Evolutionary conservation across 2,113 vertebrate genomes (phyloP).

Genomic region (Natator depressus): DNA sequence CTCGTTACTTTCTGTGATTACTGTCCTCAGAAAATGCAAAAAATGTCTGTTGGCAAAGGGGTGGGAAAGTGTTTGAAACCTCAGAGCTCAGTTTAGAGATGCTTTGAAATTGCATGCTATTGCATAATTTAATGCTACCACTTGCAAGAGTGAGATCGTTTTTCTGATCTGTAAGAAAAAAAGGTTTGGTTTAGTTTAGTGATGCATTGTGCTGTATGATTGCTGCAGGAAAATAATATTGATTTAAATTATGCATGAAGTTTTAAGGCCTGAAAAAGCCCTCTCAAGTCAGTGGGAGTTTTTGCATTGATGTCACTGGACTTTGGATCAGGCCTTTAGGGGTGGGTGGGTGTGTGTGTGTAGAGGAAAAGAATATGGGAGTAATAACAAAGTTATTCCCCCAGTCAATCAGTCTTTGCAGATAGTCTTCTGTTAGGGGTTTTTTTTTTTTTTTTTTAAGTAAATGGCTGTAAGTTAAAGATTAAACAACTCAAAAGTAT

Average conservation of each 20-base stretch:
- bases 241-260: neutral
- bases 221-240: neutral
- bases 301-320: neutral
- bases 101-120: neutral
- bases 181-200: neutral
- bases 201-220: neutral
- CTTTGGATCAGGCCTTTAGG: neutral
- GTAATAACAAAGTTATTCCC: neutral
- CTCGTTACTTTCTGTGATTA: neutral
- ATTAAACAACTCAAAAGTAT: neutral
- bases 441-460: neutral
- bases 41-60: accelerated
- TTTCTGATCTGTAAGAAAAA: neutral
- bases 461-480: neutral
- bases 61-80: neutral
- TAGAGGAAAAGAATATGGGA: neutral
- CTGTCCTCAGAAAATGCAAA: neutral
- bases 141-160: neutral
- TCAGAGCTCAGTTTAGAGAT: neutral
- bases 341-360: too few species aligned
- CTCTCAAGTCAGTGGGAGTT: neutral
- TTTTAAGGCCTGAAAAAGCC: neutral
- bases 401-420: neutral
- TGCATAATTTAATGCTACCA: neutral
- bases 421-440: neutral